Base-by-base conservation (phyloP, 2,888 invertebrate species). In the Pachymerium ferrugineum region DNA sequence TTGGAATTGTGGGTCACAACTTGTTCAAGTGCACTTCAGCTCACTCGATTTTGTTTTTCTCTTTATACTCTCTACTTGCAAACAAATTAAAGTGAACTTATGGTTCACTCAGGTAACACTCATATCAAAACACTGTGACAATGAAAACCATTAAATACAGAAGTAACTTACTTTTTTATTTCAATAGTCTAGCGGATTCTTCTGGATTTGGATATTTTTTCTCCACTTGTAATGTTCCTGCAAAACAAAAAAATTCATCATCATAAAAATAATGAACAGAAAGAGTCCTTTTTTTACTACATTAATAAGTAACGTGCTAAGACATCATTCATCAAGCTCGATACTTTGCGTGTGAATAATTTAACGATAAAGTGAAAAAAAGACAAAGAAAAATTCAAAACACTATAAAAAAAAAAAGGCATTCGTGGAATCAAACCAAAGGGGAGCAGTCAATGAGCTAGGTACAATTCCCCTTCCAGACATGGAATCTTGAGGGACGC, bases 51-150 rank as follows among this genome's bases (percentile, higher is more conserved):
- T 62, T 22, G 22, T 62, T 62, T 47, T 62, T 62, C 38, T n/a
- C n/a, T n/a, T n/a, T 14, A 38, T 25, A 62, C 62, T 62, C 28
- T 3, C 14, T 28, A 62, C 10, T 28, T 38, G 19, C 28, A 62
- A 62, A 62, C 62, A 62, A 62, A 62, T 62, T 62, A 62, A 22
- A 62, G 62, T n/a, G n/a, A n/a, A n/a, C n/a, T n/a, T n/a, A n/a
- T n/a, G n/a, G n/a, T n/a, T n/a, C n/a, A n/a, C n/a, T n/a, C n/a
- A n/a, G n/a, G n/a, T n/a, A n/a, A n/a, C n/a, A n/a, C n/a, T n/a
- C n/a, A n/a, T n/a, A n/a, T n/a, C n/a, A n/a, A n/a, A n/a, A n/a
- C n/a, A n/a, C n/a, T n/a, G n/a, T n/a, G n/a, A n/a, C n/a, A n/a
- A n/a, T n/a, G n/a, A n/a, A n/a, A n/a, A n/a, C n/a, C n/a, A n/a